Evolutionary conservation across 2,888 invertebrate species (phyloP).

Genomic region (Eilema depressum): DNA sequence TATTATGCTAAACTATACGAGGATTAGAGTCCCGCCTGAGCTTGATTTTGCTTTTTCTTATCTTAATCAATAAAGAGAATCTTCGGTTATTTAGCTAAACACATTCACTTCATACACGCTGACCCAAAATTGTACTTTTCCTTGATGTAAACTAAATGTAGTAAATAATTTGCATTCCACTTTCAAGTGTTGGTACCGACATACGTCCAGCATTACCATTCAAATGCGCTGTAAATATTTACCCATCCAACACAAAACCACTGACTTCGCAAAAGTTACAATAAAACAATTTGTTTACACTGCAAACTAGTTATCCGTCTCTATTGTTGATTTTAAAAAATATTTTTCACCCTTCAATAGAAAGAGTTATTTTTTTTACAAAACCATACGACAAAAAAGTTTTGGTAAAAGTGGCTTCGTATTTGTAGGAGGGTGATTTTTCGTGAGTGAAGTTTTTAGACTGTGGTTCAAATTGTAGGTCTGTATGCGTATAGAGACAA

Average conservation of each 20-base stretch:
- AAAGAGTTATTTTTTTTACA: slow-evolving; percentile 57
- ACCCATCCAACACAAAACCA: slow-evolving; percentile 52
- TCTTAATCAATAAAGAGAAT: too few species aligned
- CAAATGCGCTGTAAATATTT: slow-evolving; percentile 45
- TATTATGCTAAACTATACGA: too few species aligned
- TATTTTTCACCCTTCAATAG: slow-evolving; percentile 68
- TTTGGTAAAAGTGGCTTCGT: neutral
- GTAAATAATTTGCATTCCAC: neutral
- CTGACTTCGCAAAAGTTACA: slow-evolving; percentile 62
- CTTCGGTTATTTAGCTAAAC: too few species aligned
- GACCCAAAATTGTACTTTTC: neutral
- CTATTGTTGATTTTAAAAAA: slow-evolving; percentile 79
- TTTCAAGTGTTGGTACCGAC: neutral
- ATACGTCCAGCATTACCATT: slow-evolving; percentile 32
- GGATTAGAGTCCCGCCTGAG: too few species aligned
- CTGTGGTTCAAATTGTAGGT: slow-evolving; percentile 36
- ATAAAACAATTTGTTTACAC: slow-evolving; percentile 83
- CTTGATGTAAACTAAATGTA: neutral
- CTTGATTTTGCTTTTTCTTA: too few species aligned
- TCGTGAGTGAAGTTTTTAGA: slow-evolving; percentile 38
- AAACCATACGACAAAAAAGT: slow-evolving; percentile 52
- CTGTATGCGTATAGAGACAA: slow-evolving; percentile 64
- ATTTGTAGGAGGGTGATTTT: slow-evolving; percentile 31
- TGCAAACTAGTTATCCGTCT: slow-evolving; percentile 78
- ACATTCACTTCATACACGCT: too few species aligned